A percentile compares a stretch with the other conserved stretches of the same genome.
phyloP scores from a whole-genome alignment of 2,888 invertebrate genomes.

The Steinernema carpocapsae region DNA sequence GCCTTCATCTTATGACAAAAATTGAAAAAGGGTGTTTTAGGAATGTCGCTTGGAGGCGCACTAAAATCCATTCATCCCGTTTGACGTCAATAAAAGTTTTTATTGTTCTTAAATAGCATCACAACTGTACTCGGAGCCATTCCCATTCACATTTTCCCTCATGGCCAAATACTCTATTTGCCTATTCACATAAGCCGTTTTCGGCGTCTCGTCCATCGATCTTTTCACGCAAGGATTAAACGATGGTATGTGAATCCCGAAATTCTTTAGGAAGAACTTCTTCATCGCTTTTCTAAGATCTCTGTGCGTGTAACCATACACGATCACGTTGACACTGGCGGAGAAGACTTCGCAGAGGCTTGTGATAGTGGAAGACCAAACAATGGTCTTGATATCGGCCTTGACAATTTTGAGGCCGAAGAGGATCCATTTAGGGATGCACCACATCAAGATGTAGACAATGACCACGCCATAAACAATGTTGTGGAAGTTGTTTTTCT shows the following conservation, averaged over 20 bases:
- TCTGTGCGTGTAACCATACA: slow-evolving; percentile 21
- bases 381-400: background rate
- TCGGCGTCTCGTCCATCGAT: background rate
- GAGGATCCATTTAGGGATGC: slow-evolving; percentile 21
- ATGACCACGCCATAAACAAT: slow-evolving; percentile 28
- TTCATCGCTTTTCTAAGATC: slow-evolving; percentile 18
- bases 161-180: background rate
- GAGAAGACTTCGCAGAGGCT: slow-evolving; percentile 13
- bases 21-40: background rate
- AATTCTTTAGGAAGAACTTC: background rate
- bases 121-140: background rate
- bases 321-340: slow-evolving; percentile 11
- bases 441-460: slow-evolving; percentile 14
- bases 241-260: background rate
- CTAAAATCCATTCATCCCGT: too few relatives aligned
- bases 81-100: too few relatives aligned
- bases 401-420: slow-evolving; percentile 25
- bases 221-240: background rate
- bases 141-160: background rate
- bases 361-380: background rate
- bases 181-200: background rate
- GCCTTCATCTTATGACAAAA: background rate
- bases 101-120: background rate
- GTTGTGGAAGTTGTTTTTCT: slow-evolving; percentile 1
- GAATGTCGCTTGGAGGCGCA: too few relatives aligned